These are phyloP conservation scores for Aricia artaxerxes DNA, from an alignment of 2,888 invertebrate species.

Conservation along the genomic window DNA sequence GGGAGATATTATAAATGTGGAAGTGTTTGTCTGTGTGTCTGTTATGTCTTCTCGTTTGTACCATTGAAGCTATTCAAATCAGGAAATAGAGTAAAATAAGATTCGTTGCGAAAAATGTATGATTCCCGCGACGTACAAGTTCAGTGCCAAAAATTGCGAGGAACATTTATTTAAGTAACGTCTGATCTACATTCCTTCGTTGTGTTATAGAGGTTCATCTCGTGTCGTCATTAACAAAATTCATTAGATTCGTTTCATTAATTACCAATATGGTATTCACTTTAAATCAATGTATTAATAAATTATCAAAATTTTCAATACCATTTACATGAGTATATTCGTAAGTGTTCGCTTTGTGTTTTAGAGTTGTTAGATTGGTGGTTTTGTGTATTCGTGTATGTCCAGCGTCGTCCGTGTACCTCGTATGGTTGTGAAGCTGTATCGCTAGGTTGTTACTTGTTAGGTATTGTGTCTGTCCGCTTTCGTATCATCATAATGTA, in stretches of 20 bases:
- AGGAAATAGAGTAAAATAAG: no score
- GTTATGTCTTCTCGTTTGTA: no score
- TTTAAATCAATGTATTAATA: no score
- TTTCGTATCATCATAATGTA: background rate
- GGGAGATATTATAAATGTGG: no score
- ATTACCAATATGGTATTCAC: no score
- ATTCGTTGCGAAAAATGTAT: background rate
- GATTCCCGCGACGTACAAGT: background rate
- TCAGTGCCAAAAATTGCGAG: no score
- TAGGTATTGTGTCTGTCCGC: constrained; percentile 2
- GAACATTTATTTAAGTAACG: background rate
- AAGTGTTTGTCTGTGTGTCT: no score
- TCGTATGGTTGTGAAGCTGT: background rate
- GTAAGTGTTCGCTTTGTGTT: no score
- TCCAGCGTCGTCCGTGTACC: background rate
- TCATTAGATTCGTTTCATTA: background rate
- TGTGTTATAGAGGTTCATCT: background rate
- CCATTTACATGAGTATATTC: no score
- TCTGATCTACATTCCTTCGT: background rate
- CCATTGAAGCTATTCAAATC: no score
- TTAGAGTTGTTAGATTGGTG: background rate
- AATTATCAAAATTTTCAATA: no score
- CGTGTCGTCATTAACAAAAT: background rate
- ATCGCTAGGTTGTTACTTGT: background rate
- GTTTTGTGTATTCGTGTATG: background rate